A percentile compares a stretch with the other conserved stretches of the same genome.
These are phyloP conservation scores for Sipha flava DNA, from an alignment of 1,140 invertebrate species.

Conservation along the genomic window DNA sequence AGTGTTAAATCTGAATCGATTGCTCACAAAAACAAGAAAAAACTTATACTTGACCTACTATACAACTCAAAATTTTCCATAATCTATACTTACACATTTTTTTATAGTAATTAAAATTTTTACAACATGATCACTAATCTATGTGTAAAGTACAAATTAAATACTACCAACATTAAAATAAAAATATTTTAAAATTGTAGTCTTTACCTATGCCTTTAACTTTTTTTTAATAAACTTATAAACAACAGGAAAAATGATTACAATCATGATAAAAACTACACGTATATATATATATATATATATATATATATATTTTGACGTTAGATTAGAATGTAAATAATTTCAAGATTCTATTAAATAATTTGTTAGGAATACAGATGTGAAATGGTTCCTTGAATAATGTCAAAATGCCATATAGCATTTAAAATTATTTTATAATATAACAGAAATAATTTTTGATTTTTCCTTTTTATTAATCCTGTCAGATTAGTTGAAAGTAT, in stretches of 20 bases:
- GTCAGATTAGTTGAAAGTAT: slow-evolving; percentile 24
- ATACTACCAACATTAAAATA: not conserved
- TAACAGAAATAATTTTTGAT: slow-evolving; percentile 12
- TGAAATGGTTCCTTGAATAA: not conserved
- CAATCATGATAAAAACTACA: slow-evolving; percentile 19
- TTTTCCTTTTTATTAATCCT: slow-evolving; percentile 22
- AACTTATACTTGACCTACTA: not conserved
- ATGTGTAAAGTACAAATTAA: slow-evolving; percentile 18
- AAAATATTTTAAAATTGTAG: not conserved
- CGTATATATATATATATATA: not conserved
- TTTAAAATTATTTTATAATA: slow-evolving; percentile 14
- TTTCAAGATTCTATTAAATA: slow-evolving; percentile 14
- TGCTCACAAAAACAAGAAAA: slow-evolving; percentile 26
- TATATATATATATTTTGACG: not conserved
- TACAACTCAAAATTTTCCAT: slow-evolving; percentile 14
- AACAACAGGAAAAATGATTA: slow-evolving; percentile 19
- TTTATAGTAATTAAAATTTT: slow-evolving; percentile 18
- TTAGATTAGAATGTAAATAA: slow-evolving; percentile 22
- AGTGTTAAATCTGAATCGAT: slow-evolving; percentile 25
- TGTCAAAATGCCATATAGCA: slow-evolving; percentile 8
- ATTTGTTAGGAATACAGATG: slow-evolving; percentile 23
- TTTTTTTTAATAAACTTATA: slow-evolving; percentile 8
- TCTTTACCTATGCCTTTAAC: not conserved
- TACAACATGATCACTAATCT: slow-evolving; percentile 14
- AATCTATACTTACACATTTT: slow-evolving; percentile 18